A percentile compares a stretch with the other conserved stretches of the same genome.
Conservation (phyloP, 2,888 invertebrate species). For the Pyralis farinalis region DNA sequence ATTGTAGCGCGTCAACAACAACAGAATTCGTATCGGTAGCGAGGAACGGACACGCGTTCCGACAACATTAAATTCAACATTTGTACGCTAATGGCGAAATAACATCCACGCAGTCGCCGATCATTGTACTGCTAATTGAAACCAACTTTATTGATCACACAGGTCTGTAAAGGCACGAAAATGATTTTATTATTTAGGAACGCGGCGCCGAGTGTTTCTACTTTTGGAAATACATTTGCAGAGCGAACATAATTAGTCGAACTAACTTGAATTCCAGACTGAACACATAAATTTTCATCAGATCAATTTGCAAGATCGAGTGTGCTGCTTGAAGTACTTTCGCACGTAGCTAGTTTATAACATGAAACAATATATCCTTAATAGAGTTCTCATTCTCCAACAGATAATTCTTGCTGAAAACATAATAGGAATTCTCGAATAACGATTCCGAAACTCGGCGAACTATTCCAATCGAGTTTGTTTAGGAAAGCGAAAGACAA, state of each 20-base stretch:
- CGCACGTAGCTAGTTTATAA: not conserved
- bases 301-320: not conserved
- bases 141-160: conserved; percentile 4
- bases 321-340: not conserved
- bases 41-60: conserved; percentile 14
- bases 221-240: not conserved
- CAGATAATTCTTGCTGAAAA: not conserved
- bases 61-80: conserved; percentile 6
- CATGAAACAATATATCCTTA: not conserved
- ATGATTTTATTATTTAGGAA: conserved; percentile 3
- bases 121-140: conserved; percentile 4
- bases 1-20: conserved; percentile 54
- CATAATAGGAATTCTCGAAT: not conserved
- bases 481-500: conserved; percentile 21
- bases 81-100: conserved; percentile 6
- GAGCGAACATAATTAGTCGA: not conserved
- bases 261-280: not conserved
- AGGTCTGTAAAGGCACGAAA: conserved; percentile 1
- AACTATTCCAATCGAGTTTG: conserved; percentile 29
- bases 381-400: not conserved
- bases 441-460: conserved; percentile 15
- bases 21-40: conserved; percentile 19
- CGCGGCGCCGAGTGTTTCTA: not conserved
- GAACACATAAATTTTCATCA: not conserved
- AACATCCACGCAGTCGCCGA: not conserved